Conservation (phyloP, 2,113 vertebrate species). For the Melanostigma gelatinosum region DNA sequence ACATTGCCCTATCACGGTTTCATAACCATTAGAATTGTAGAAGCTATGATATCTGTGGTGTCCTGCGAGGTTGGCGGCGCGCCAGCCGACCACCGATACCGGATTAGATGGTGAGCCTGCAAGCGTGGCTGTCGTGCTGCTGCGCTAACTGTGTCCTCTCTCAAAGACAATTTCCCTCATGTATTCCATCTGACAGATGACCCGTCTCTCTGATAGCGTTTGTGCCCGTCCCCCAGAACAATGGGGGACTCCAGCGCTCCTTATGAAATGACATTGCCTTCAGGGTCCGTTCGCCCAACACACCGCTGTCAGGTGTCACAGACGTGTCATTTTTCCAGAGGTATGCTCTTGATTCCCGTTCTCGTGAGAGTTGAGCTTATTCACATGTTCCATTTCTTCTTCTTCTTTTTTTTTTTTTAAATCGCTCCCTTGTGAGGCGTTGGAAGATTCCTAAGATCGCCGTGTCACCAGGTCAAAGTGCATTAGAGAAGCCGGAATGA, state of each 20-base stretch:
- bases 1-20: too few species aligned
- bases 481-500: background rate
- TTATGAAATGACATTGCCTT: slow-evolving; percentile 63
- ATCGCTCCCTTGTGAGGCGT: background rate
- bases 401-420: background rate
- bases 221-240: slow-evolving; percentile 49
- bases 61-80: slow-evolving; percentile 53
- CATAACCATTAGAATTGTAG: too few species aligned
- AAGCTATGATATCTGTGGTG: too few species aligned
- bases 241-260: slow-evolving; percentile 53
- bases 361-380: slow-evolving; percentile 18
- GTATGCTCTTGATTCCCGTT: slow-evolving; percentile 18
- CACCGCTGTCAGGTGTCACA: slow-evolving; percentile 49
- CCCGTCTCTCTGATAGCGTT: slow-evolving; percentile 73
- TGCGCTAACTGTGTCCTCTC: slow-evolving; percentile 77
- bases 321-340: slow-evolving; percentile 53
- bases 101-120: slow-evolving; percentile 61
- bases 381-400: too few species aligned
- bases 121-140: slow-evolving; percentile 64
- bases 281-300: slow-evolving; percentile 15
- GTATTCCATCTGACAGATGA: slow-evolving; percentile 76
- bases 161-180: slow-evolving; percentile 80
- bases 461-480: background rate
- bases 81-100: slow-evolving; percentile 65
- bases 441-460: background rate